These are phyloP conservation scores for Paracanthobrama guichenoti DNA, from an alignment of 2,113 vertebrate genomes.

Conservation along the genomic window DNA sequence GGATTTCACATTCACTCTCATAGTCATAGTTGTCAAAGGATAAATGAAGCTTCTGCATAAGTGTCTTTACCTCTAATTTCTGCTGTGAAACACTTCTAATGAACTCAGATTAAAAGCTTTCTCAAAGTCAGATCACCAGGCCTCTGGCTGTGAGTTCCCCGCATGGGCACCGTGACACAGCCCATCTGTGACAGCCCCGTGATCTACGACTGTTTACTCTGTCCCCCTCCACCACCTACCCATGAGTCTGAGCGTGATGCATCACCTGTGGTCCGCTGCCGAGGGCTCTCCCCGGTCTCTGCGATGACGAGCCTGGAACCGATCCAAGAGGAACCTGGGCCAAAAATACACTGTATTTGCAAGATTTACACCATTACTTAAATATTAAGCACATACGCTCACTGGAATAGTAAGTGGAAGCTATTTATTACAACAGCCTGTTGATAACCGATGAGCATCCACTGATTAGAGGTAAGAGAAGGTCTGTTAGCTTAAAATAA, in stretches of 20 bases:
- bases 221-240: slow-evolving; percentile 58
- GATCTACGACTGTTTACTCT: slow-evolving; percentile 76
- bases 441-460: slow-evolving; percentile 1
- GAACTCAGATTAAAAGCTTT: not conserved
- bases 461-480: slow-evolving; percentile 4
- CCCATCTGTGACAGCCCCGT: slow-evolving; percentile 66
- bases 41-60: not conserved
- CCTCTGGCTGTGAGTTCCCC: not conserved
- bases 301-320: slow-evolving; percentile 60
- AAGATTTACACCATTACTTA: slow-evolving; percentile 36
- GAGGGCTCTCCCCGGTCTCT: slow-evolving; percentile 55
- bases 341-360: slow-evolving; percentile 33
- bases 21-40: slow-evolving; percentile 22
- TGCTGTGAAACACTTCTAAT: not conserved
- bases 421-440: slow-evolving; percentile 15
- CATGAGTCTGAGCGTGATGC: slow-evolving; percentile 69
- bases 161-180: slow-evolving; percentile 56
- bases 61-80: not conserved
- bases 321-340: slow-evolving; percentile 40
- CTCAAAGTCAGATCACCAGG: not conserved
- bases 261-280: slow-evolving; percentile 63
- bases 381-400: not conserved
- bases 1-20: slow-evolving; percentile 18
- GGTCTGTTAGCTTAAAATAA: not conserved
- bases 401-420: not conserved